phyloP scores from a whole-genome alignment of 2,888 invertebrate genomes.

The Clanis bilineata region DNA sequence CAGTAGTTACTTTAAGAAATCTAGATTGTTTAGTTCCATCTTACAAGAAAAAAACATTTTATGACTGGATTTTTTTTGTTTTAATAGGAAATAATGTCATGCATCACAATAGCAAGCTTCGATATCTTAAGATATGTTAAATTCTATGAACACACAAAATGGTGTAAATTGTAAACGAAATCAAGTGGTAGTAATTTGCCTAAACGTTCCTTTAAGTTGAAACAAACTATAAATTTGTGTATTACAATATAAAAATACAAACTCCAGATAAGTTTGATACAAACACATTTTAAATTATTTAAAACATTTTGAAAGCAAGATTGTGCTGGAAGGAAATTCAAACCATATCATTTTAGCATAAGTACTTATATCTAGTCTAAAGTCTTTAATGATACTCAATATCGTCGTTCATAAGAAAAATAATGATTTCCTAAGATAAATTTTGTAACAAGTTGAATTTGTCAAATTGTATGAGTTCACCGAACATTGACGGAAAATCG shows the following conservation, averaged over 20 bases:
- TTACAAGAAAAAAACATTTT: background rate
- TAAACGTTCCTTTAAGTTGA: background rate
- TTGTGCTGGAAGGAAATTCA: conserved; percentile 38
- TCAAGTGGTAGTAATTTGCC: background rate
- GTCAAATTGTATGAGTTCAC: background rate
- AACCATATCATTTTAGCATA: conserved; percentile 72
- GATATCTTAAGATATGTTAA: background rate
- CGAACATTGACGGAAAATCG: background rate
- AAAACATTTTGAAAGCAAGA: background rate
- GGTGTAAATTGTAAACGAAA: background rate
- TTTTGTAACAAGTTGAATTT: background rate
- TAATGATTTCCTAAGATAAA: background rate
- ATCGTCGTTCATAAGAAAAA: conserved; percentile 21
- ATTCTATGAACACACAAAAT: too few species aligned
- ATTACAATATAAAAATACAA: too few species aligned
- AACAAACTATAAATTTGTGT: background rate
- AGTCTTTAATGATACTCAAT: background rate
- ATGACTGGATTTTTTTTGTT: too few species aligned
- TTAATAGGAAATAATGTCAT: too few species aligned
- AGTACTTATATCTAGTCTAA: conserved; percentile 30
- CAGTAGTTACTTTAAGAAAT: conserved; percentile 9
- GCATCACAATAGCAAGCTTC: too few species aligned
- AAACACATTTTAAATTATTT: background rate
- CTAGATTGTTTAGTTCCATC: background rate
- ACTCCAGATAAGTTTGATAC: background rate